A percentile compares a stretch with the other conserved stretches of the same genome.
Evolutionary conservation across 64 coral and sea anemone species (phyloP).

Genomic region (Catalaphyllia jardinei): DNA sequence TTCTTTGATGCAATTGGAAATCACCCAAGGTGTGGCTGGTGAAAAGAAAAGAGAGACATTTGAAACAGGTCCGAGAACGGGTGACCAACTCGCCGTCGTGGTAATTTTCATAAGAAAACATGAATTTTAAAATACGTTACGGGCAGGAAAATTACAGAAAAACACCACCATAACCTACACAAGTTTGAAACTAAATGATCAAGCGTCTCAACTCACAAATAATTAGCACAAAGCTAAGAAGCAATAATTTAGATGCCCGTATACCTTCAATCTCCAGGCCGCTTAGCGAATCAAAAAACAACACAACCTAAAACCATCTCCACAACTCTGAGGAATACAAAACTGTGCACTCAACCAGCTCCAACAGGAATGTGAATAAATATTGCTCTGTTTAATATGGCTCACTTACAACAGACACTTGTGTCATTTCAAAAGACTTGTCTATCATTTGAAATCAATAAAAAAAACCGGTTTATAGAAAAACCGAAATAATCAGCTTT

Average conservation of each 20-base stretch:
- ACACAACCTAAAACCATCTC: too few relatives aligned
- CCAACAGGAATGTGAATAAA: conserved; percentile 13
- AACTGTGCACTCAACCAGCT: not conserved
- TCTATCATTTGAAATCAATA: not conserved
- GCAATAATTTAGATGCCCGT: too few relatives aligned
- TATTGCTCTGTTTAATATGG: not conserved
- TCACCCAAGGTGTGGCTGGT: conserved; percentile 12
- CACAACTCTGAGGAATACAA: not conserved
- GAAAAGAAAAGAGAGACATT: not conserved
- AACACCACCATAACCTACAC: too few relatives aligned
- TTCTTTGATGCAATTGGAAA: not conserved
- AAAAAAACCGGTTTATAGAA: not conserved
- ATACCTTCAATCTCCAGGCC: too few relatives aligned
- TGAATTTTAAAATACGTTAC: not conserved
- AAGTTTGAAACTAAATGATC: too few relatives aligned
- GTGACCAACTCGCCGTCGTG: not conserved
- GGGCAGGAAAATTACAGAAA: not conserved
- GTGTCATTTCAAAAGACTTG: not conserved
- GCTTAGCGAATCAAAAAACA: too few relatives aligned
- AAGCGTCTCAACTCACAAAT: too few relatives aligned
- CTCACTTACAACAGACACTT: not conserved
- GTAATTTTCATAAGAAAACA: not conserved
- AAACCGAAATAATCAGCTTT: not conserved
- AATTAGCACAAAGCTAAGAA: too few relatives aligned
- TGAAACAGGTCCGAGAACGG: not conserved